A percentile compares a stretch with the other conserved stretches of the same genome.
These are phyloP conservation scores for Mergus octosetaceus DNA, from an alignment of 2,797 vertebrate genomes.

Conservation along the genomic window DNA sequence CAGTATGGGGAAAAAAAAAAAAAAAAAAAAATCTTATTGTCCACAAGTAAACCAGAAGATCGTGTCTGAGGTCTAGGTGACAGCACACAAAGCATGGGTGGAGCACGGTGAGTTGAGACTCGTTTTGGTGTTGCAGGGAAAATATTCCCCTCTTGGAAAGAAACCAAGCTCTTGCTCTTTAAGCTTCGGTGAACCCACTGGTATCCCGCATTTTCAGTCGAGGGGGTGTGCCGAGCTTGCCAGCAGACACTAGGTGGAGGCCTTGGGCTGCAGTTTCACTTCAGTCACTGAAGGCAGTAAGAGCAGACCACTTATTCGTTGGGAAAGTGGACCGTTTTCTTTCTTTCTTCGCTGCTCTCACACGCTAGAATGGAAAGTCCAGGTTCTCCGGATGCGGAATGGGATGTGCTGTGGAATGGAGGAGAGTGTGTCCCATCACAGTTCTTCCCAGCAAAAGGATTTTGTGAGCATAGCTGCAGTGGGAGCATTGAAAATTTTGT, in stretches of 20 bases:
- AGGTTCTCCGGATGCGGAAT: not conserved
- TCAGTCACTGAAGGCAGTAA: not conserved
- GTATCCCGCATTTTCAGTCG: not conserved
- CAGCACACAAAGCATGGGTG: not conserved
- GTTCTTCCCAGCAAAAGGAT: not conserved
- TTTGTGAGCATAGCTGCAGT: not conserved
- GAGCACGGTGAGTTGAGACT: not conserved
- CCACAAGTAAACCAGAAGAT: not conserved
- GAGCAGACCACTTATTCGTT: not conserved
- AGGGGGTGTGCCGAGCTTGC: not conserved
- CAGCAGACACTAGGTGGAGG: conserved; percentile 68
- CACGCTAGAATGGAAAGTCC: not conserved
- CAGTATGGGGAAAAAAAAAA: not conserved
- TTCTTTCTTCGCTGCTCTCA: not conserved
- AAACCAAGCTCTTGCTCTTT: not conserved
- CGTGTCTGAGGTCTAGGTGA: not conserved
- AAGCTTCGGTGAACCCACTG: not conserved
- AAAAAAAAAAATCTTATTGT: not conserved
- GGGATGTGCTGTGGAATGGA: not conserved
- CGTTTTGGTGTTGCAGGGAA: not conserved
- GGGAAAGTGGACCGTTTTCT: conserved; percentile 11
- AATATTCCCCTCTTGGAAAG: not conserved
- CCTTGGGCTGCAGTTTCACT: conserved; percentile 57
- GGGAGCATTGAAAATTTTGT: not conserved
- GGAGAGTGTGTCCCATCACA: not conserved